These are phyloP conservation scores for Parapristionchus giblindavisi DNA, from an alignment of 2,888 invertebrate species.

Conservation along the genomic window DNA sequence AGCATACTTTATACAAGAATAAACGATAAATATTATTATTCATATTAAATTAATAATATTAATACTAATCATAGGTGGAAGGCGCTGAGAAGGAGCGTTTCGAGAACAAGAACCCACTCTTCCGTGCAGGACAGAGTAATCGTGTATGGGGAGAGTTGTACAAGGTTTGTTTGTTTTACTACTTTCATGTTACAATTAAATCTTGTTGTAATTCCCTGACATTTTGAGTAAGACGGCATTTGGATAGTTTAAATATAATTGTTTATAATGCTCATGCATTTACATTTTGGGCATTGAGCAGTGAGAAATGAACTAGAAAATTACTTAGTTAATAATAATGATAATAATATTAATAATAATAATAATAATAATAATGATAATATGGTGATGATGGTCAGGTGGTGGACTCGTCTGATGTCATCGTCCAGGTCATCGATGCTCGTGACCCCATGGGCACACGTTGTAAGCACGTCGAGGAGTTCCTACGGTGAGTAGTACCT, in stretches of 20 bases:
- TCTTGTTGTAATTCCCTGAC: neutral
- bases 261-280: neutral
- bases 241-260: too few relatives aligned
- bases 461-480: conserved; percentile 87
- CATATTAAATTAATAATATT: neutral
- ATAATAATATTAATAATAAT: too few relatives aligned
- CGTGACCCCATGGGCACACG: conserved; percentile 96
- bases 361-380: too few relatives aligned
- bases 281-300: neutral
- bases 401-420: conserved; percentile 95
- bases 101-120: conserved; percentile 89
- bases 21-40: neutral
- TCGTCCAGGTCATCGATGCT: conserved; percentile 93
- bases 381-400: conserved; percentile 72
- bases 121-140: conserved; percentile 92
- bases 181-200: too few relatives aligned
- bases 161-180: conserved; percentile 78
- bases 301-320: neutral
- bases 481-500: conserved; percentile 74
- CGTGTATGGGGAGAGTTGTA: conserved; percentile 99
- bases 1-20: too few relatives aligned
- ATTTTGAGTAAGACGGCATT: neutral
- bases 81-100: conserved; percentile 79
- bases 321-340: neutral
- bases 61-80: conserved; percentile 75